Evolutionary conservation across 2,888 invertebrate species (phyloP).

Genomic region (Pyrrhosoma nymphula): DNA sequence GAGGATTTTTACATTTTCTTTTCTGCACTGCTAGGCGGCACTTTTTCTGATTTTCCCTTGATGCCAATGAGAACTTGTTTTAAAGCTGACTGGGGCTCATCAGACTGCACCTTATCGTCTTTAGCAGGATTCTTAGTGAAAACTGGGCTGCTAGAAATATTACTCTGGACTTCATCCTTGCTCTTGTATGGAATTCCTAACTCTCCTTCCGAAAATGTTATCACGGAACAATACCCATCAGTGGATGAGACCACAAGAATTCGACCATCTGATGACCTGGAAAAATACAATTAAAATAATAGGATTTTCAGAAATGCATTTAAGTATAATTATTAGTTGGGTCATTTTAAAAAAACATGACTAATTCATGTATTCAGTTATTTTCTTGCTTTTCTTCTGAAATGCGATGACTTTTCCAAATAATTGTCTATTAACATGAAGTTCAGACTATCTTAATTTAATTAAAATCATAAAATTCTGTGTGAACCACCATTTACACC

Average conservation of each 20-base stretch:
- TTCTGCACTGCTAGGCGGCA: background rate
- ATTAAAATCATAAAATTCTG: no score
- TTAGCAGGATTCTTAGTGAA: background rate
- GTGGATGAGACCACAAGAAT: conserved; percentile 90
- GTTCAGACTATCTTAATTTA: no score
- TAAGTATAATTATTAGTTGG: no score
- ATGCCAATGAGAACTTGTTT: background rate
- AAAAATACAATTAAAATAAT: conserved; percentile 69
- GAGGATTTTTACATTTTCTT: background rate
- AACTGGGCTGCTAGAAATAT: background rate
- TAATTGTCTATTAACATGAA: no score
- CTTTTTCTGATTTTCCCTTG: background rate
- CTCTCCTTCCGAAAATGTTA: conserved; percentile 88
- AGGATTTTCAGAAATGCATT: no score
- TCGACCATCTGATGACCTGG: conserved; percentile 87
- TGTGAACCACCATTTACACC: no score
- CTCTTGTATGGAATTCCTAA: conserved; percentile 82
- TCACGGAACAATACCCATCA: conserved; percentile 93
- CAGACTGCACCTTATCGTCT: background rate
- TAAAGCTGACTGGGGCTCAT: background rate
- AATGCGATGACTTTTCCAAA: no score
- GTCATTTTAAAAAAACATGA: no score
- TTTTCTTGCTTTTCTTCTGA: no score
- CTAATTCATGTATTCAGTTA: no score
- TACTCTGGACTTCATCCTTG: background rate